Percentiles rank a stretch among this genome's conserved stretches.
Conservation (phyloP, 2,888 invertebrate genomes). For the Drosophila paranaensis region DNA sequence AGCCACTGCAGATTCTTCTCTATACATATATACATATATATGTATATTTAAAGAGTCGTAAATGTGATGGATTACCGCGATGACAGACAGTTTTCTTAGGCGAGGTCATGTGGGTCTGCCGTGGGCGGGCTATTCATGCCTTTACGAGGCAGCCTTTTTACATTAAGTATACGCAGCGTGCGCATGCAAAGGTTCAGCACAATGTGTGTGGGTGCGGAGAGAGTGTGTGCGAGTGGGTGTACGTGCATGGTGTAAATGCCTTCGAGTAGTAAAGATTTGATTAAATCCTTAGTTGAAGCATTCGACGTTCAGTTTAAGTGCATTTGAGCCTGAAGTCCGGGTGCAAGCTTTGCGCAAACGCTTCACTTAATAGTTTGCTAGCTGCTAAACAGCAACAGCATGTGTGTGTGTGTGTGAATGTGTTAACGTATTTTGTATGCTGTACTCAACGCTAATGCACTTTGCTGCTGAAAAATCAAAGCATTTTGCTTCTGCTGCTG, state of each 20-base stretch:
- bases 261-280: slow-evolving; percentile 12
- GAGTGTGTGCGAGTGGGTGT: slow-evolving; percentile 12
- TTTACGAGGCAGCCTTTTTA: slow-evolving; percentile 43
- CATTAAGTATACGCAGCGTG: slow-evolving; percentile 36
- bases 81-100: slow-evolving; percentile 46
- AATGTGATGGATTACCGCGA: slow-evolving; percentile 70
- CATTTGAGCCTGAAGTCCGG: slow-evolving; percentile 15
- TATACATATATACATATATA: slow-evolving; percentile 20
- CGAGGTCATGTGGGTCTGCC: neutral
- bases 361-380: slow-evolving; percentile 4
- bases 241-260: slow-evolving; percentile 16
- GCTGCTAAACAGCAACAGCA: neutral
- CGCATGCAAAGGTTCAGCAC: neutral
- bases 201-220: slow-evolving; percentile 6
- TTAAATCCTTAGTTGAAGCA: slow-evolving; percentile 30
- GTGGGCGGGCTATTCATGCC: slow-evolving; percentile 24
- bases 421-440: slow-evolving; percentile 1
- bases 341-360: slow-evolving; percentile 19
- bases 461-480: slow-evolving; percentile 33
- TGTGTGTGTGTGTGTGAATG: neutral
- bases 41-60: slow-evolving; percentile 66
- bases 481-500: neutral
- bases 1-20: slow-evolving; percentile 46
- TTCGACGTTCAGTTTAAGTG: slow-evolving; percentile 25
- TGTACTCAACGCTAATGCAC: slow-evolving; percentile 40